These are phyloP conservation scores for Rafetus swinhoei DNA, from an alignment of 2,113 vertebrate genomes.

Conservation along the genomic window DNA sequence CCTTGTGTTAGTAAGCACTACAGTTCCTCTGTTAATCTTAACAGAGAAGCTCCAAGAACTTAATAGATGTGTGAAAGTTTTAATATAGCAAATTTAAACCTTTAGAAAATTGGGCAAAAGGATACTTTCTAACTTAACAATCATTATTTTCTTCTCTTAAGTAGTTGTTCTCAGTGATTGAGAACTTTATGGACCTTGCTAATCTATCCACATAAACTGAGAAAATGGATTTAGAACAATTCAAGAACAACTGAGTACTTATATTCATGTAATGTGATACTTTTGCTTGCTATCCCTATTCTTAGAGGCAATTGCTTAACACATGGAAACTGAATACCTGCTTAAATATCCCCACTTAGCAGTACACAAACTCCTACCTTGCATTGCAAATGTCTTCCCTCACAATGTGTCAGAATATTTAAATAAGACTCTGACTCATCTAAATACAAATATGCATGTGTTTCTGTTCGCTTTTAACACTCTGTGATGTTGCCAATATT, in stretches of 20 bases:
- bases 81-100: neutral
- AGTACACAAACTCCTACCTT: neutral
- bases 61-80: neutral
- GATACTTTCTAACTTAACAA: neutral
- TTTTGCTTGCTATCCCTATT: neutral
- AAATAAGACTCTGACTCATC: neutral
- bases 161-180: neutral
- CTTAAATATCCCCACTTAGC: neutral
- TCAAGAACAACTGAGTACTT: neutral
- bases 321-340: neutral
- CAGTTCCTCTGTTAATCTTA: neutral
- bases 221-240: neutral
- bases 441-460: fast-evolving
- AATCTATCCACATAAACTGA: neutral
- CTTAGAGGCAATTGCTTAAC: neutral
- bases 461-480: neutral
- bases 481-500: neutral
- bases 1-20: neutral
- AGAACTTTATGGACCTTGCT: neutral
- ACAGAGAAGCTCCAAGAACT: neutral
- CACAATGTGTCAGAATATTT: neutral
- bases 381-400: neutral
- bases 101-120: neutral
- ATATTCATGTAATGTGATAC: neutral
- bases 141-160: neutral